Evolutionary conservation across 1,140 invertebrate genomes (phyloP), one percentile per base, ranked within the genome.

Genomic region (Fragariocoptes setiger): DNA sequence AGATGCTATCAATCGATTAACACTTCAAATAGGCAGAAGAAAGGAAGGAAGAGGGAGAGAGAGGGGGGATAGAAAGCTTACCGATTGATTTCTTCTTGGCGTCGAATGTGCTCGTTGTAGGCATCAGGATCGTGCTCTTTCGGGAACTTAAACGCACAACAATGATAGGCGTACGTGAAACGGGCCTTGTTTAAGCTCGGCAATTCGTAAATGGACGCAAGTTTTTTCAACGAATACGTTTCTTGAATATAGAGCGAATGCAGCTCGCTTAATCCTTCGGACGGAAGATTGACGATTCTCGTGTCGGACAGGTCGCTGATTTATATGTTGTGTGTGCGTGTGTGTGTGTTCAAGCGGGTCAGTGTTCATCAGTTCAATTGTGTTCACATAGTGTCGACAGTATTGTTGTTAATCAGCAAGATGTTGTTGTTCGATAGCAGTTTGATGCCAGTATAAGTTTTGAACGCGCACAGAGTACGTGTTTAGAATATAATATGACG

Each of bases 151-250:
- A 85, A 83, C 2, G 77, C 76, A 54, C 78, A 85, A 57, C 78
- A 83, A 49, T 83, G 78, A 52, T 80, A 79, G 16, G 75, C 69
- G 57, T 80, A 78, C 0, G 76, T 80, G 37, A 83, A 57, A 45
- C 59, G 61, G 8, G 65, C 73, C 50, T 53, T 52, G 46, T 56
- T 51, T 16, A 68, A 55, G 21, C 56, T 53, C 46, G 58, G 54
- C 40, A 79, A 74, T 51, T 73, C 66, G 50, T 76, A 72, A 41
- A 83, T 70, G 15, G 75, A 76, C 2, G 77, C 77, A 51, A 85
- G 74, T 37, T 69, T 67, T 53, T 72, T 73, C 40, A 85, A 54
- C 0, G 68, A 64, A 13, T 65, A 65, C 0, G 74, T 75, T 42
- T 71, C 65, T 49, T 69, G 62, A 46, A 85, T 62, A 35, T 64